Base-by-base conservation (phyloP, 2,113 vertebrate species). In the Crocuta crocuta region DNA sequence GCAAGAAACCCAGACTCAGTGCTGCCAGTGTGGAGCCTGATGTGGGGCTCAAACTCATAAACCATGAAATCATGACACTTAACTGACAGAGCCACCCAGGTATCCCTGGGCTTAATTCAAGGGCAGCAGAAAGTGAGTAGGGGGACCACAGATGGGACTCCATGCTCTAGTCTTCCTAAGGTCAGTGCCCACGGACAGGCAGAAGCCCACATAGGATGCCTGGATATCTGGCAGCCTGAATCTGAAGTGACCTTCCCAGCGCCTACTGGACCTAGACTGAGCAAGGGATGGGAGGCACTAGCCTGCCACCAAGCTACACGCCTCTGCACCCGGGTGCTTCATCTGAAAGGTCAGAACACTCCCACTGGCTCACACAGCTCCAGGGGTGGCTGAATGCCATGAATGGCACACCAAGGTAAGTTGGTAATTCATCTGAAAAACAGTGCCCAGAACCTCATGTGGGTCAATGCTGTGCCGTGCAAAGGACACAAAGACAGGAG, bases 201-300 rank as follows among this genome's bases (percentile, higher is more conserved):
- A 70, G 66, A 31, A 43, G 43, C 10, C 43, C 65, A 61, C 26
- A n/a, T 1, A 45, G 31, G 23, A 17, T 13, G 9, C 53, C 58
- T 21, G 6, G 35, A 50, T 24, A 91, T 19, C 17, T 79, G 31
- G 31, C 1, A 68, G 71, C 83, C 31, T 31, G 19, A 70, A 19
- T 35, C 21, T 0, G 1, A 45, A 45, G n/a, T 2, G 2, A 23
- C n/a, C 68, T 66, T 3, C 13, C n/a, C 45, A n/a, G 13, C 24
- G 39, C 11, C 8, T n/a, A 33, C 12, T 1, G 7, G 92, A 45
- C 11, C 28, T 11, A 79, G 43, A 31, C 31, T 9, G 19, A 83
- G 45, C 66, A 89, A 11, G 45, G 21, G 17, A 80, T 23, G 4
- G 2, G 23, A 73, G 76, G 73, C 48, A 58, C 10, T 11, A 74